Percentiles rank a stretch among this genome's conserved stretches.
Conservation (phyloP, 2,113 vertebrate genomes). For the Fregata magnificens region DNA sequence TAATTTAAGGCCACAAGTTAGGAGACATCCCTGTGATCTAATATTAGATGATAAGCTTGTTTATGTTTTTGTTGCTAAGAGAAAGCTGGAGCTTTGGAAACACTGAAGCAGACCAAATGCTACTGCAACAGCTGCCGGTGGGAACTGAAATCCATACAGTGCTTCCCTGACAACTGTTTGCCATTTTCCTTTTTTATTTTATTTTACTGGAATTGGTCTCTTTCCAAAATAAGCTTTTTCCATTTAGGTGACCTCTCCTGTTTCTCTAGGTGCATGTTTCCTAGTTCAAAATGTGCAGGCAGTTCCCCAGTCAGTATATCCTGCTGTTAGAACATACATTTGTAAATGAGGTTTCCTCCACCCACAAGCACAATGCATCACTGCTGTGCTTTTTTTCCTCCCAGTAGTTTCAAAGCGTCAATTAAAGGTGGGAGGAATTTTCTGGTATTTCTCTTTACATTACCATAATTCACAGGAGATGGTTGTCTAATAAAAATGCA, state of each 20-base stretch:
- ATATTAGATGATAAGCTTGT: constrained; percentile 67
- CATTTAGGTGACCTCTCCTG: neutral
- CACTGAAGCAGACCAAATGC: constrained; percentile 33
- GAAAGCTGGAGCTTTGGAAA: constrained; percentile 66
- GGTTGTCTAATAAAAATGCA: neutral
- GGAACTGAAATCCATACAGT: constrained; percentile 23
- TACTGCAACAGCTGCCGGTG: constrained; percentile 58
- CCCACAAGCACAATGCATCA: neutral
- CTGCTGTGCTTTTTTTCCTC: neutral
- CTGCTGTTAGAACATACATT: neutral
- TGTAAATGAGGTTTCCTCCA: neutral
- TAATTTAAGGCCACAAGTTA: neutral
- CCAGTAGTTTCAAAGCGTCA: neutral
- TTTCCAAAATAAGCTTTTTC: neutral
- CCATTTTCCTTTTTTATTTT: neutral
- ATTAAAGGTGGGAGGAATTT: neutral
- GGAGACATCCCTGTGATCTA: constrained; percentile 49
- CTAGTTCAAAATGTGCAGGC: neutral
- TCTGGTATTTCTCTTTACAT: neutral
- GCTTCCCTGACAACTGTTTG: constrained; percentile 45
- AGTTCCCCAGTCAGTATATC: neutral
- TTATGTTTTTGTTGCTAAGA: constrained; percentile 75
- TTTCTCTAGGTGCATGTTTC: neutral
- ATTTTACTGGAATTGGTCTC: neutral
- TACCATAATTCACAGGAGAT: neutral